These are phyloP conservation scores for Catostylus mosaicus DNA, from an alignment of 30 jellyfish, hydroid and myxozoan genomes.

Conservation along the genomic window DNA sequence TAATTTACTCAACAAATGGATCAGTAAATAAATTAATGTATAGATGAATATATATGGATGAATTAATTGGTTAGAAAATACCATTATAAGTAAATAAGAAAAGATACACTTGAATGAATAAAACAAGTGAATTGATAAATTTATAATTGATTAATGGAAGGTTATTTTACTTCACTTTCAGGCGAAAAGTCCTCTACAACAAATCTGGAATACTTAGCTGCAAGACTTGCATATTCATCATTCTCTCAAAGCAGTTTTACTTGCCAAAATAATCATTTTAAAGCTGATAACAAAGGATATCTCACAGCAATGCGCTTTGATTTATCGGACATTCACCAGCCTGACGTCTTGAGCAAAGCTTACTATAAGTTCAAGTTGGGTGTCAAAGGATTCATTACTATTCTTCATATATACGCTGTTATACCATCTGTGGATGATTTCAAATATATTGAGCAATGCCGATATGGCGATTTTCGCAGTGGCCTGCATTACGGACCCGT, in stretches of 20 bases:
- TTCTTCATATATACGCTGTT: constrained; percentile 19
- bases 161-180: too few relatives aligned
- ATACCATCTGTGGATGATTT: background rate
- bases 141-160: too few relatives aligned
- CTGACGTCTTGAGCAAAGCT: background rate
- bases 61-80: too few relatives aligned
- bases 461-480: constrained; percentile 19
- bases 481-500: constrained; percentile 63
- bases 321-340: constrained; percentile 1
- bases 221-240: background rate
- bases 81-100: too few relatives aligned
- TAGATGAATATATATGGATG: too few relatives aligned
- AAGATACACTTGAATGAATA: too few relatives aligned
- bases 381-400: background rate
- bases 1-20: too few relatives aligned
- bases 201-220: background rate
- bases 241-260: background rate
- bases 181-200: background rate
- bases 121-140: too few relatives aligned
- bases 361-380: background rate
- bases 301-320: constrained; percentile 8
- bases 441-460: constrained; percentile 19
- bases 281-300: background rate
- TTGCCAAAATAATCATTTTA: background rate
- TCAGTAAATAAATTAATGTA: too few relatives aligned